Conservation (phyloP, 2,888 invertebrate genomes). For the Morpho deidamia region DNA sequence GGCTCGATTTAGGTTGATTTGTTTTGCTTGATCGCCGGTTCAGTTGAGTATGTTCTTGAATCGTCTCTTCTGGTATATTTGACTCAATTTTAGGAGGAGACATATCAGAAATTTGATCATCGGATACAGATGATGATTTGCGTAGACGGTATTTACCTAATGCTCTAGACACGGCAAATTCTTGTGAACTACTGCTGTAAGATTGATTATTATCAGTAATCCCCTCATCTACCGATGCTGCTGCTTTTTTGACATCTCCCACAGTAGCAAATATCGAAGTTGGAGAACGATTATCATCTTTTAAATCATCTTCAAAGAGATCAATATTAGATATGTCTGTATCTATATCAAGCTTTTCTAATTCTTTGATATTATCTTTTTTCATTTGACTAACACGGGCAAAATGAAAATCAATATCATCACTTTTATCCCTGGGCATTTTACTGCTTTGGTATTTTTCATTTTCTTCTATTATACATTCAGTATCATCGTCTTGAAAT, state of each 20-base stretch:
- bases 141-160: constrained; percentile 87
- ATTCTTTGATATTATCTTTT: constrained; percentile 65
- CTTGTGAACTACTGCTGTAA: constrained; percentile 84
- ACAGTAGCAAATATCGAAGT: constrained; percentile 85
- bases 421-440: constrained; percentile 67
- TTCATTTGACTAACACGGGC: constrained; percentile 75
- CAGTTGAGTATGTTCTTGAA: constrained; percentile 37
- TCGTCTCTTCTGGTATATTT: constrained; percentile 40
- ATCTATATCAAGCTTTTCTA: constrained; percentile 76
- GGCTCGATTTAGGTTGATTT: constrained; percentile 37
- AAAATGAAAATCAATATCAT: constrained; percentile 74
- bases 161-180: constrained; percentile 90
- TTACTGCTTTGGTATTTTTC: constrained; percentile 43
- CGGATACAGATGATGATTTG: constrained; percentile 84
- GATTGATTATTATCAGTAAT: constrained; percentile 74
- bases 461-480: constrained; percentile 56
- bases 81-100: constrained; percentile 55
- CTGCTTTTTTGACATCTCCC: constrained; percentile 83
- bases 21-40: constrained; percentile 32
- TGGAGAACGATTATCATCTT: constrained; percentile 80
- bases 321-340: constrained; percentile 79
- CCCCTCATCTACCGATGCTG: constrained; percentile 78
- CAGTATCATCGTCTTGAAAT: constrained; percentile 49
- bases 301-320: constrained; percentile 79
- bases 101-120: constrained; percentile 80